Conservation (phyloP, 2,888 invertebrate species). For the Drosophila lutescens region DNA sequence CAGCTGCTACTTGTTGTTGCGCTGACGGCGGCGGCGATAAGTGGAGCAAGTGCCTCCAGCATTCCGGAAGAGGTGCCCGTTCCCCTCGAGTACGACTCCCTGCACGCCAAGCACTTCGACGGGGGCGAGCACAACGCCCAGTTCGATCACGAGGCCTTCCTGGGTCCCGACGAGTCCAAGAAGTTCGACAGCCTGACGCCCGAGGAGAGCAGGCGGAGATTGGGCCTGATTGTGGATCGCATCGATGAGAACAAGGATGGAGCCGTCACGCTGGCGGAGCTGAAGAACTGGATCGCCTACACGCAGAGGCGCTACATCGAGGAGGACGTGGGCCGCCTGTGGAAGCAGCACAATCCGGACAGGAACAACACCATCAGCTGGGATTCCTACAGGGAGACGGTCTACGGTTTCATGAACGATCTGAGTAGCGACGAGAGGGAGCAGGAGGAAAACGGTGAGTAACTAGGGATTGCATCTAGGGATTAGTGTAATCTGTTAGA, state of each 20-base stretch:
- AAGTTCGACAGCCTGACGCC: constrained; percentile 97
- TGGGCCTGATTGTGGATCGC: constrained; percentile 96
- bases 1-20: constrained; percentile 53
- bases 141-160: constrained; percentile 98
- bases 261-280: constrained; percentile 92
- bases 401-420: constrained; percentile 95
- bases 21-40: constrained; percentile 52
- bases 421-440: constrained; percentile 88
- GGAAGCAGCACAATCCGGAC: constrained; percentile 95
- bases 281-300: constrained; percentile 97
- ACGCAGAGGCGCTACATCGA: constrained; percentile 96
- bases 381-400: constrained; percentile 90
- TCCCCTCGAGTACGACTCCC: constrained; percentile 89
- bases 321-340: constrained; percentile 96
- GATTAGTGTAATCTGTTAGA: neutral
- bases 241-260: constrained; percentile 95
- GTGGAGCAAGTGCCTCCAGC: constrained; percentile 53
- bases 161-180: constrained; percentile 96
- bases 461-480: neutral
- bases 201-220: constrained; percentile 95
- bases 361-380: constrained; percentile 90
- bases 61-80: constrained; percentile 85
- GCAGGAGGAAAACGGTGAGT: constrained; percentile 87
- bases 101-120: constrained; percentile 90
- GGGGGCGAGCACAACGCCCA: constrained; percentile 93